Evolutionary conservation across 2,888 invertebrate genomes (phyloP).

Genomic region (Heteromurus nitidus): DNA sequence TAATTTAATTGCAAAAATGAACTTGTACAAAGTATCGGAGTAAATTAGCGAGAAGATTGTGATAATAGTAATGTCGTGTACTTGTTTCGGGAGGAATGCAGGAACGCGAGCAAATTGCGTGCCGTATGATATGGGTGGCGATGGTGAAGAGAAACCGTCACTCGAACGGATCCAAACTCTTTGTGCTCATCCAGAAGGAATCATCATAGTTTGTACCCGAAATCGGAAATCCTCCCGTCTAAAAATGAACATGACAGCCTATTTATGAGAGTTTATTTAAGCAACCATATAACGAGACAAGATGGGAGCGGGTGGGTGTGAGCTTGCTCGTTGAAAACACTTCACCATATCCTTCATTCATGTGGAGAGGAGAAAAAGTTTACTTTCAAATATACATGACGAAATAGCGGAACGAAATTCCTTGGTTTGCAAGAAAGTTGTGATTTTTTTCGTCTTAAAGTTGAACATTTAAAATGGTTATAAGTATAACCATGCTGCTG

Average conservation of each 20-base stretch:
- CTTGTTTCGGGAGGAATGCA: conserved; percentile 12
- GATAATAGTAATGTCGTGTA: too few species aligned
- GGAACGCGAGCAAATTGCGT: conserved; percentile 54
- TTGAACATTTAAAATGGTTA: conserved; percentile 37
- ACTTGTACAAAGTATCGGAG: too few species aligned
- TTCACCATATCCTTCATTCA: background rate
- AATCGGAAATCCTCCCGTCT: conserved; percentile 62
- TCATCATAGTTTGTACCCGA: conserved; percentile 44
- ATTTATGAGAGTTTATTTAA: conserved; percentile 65
- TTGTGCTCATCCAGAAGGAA: conserved; percentile 59
- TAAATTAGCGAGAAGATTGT: too few species aligned
- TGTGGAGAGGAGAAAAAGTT: background rate
- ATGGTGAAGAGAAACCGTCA: conserved; percentile 63
- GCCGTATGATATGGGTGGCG: conserved; percentile 35
- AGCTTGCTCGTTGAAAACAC: background rate
- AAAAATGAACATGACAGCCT: conserved; percentile 67
- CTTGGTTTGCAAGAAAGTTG: conserved; percentile 14
- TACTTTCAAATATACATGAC: too few species aligned
- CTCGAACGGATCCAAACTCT: conserved; percentile 55
- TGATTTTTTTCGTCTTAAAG: conserved; percentile 26
- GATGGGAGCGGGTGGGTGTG: conserved; percentile 20
- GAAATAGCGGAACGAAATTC: too few species aligned
- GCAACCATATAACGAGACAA: conserved; percentile 40
- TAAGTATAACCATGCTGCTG: conserved; percentile 14
- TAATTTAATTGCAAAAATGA: too few species aligned